Evolutionary conservation across 2,113 vertebrate species (phyloP).

Genomic region (Oncorhynchus tshawytscha): DNA sequence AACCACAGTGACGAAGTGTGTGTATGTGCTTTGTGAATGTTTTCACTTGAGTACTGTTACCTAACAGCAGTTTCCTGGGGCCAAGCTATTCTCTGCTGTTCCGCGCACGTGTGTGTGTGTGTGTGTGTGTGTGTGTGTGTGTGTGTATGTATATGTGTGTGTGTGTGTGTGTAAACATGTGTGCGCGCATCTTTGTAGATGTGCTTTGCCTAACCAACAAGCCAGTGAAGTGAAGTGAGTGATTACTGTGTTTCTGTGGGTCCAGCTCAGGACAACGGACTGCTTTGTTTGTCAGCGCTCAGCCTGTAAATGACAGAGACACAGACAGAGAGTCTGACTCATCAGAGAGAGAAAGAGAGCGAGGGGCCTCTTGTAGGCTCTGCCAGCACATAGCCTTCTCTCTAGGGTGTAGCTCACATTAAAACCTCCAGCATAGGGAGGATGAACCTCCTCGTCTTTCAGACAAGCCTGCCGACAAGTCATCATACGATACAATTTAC

Average conservation of each 20-base stretch:
- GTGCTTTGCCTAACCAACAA: conserved; percentile 41
- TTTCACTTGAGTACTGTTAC: conserved; percentile 16
- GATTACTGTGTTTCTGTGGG: conserved; percentile 36
- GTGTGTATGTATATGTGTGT: not conserved
- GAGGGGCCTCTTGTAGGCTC: not conserved
- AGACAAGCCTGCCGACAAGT: not conserved
- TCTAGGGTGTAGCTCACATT: not conserved
- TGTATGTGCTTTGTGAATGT: not conserved
- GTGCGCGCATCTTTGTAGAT: not conserved
- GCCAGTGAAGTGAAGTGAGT: conserved; percentile 9
- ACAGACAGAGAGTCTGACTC: not conserved
- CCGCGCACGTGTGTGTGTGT: not conserved
- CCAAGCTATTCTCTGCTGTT: not conserved
- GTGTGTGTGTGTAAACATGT: not conserved
- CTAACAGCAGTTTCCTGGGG: conserved; percentile 16
- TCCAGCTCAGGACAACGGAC: conserved; percentile 4
- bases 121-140: not conserved
- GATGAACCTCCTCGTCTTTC: not conserved
- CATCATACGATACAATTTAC: not conserved
- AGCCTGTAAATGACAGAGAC: not conserved
- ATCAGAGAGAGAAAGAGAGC: not conserved
- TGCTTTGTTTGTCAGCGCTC: conserved; percentile 24
- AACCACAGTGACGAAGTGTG: not conserved
- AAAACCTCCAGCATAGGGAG: too few species aligned
- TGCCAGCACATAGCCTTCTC: not conserved